Conservation (phyloP, 2,113 vertebrate genomes). For the Coptodon bakossiorum region DNA sequence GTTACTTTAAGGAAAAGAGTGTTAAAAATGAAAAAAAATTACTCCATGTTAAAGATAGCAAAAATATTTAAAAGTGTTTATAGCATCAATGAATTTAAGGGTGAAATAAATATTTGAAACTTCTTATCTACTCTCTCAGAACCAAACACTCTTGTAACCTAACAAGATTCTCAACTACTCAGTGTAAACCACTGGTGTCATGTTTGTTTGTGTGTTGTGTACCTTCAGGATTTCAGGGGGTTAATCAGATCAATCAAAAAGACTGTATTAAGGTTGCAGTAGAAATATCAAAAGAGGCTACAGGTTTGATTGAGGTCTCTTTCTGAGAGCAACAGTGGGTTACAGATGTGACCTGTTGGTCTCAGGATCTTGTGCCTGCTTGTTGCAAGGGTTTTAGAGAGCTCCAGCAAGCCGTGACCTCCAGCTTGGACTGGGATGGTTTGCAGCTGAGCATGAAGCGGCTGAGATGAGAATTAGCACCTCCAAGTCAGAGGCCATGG, state of each 20-base stretch:
- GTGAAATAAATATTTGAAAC: background rate
- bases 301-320: background rate
- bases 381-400: background rate
- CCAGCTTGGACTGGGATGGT: background rate
- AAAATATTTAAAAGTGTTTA: background rate
- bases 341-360: background rate
- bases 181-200: background rate
- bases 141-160: background rate
- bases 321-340: background rate
- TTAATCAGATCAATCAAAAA: background rate
- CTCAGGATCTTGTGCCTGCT: background rate
- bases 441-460: background rate
- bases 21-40: background rate
- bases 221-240: background rate
- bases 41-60: background rate
- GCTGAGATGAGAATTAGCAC: background rate
- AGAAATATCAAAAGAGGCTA: background rate
- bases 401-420: background rate
- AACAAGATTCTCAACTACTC: background rate
- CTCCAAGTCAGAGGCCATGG: background rate
- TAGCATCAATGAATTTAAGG: background rate
- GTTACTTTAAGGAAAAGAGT: background rate
- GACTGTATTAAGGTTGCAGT: background rate
- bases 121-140: background rate
- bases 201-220: background rate